Evolutionary conservation across 1,140 invertebrate species (phyloP), one percentile per base, ranked within the genome.

Genomic region (Nautilus pompilius): DNA sequence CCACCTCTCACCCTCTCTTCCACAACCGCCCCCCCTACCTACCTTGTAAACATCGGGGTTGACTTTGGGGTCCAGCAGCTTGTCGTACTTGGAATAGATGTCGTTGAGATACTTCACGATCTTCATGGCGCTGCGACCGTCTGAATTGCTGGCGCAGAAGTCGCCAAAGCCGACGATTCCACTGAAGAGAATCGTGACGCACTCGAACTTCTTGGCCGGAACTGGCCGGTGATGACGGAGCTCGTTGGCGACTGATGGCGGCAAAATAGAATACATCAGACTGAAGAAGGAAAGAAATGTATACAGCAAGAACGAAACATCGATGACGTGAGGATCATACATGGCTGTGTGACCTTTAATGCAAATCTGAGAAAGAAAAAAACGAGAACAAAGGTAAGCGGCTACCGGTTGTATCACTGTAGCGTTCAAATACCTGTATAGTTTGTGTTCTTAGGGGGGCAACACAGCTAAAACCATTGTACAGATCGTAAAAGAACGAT

Each of bases 291-390:
- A 46, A n/a, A 61, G 1, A 58, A 29, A 26, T 24, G 24, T n/a
- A n/a, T n/a, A 26, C 10, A n/a, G 24, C 51, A 17, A 53, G 13
- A 66, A 63, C 36, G 77, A 77, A 54, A 8, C 72, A 71, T 66
- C 80, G 62, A 61, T 13, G n/a, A n/a, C n/a, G n/a, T n/a, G n/a
- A n/a, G 69, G 69, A 8, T 80, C 68, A 80, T 85, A 93, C 92
- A 91, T 90, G 82, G 97, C 95, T 29, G 94, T 97, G 84, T 96
- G n/a, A n/a, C n/a, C n/a, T n/a, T n/a, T n/a, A n/a, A n/a, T n/a
- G n/a, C n/a, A n/a, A n/a, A n/a, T n/a, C n/a, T n/a, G n/a, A n/a
- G n/a, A n/a, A n/a, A n/a, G n/a, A n/a, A n/a, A n/a, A n/a, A n/a
- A n/a, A n/a, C n/a, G n/a, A n/a, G n/a, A n/a, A n/a, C n/a, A n/a